Conservation (phyloP, 2,888 invertebrate species). For the Melanophora roralis region DNA sequence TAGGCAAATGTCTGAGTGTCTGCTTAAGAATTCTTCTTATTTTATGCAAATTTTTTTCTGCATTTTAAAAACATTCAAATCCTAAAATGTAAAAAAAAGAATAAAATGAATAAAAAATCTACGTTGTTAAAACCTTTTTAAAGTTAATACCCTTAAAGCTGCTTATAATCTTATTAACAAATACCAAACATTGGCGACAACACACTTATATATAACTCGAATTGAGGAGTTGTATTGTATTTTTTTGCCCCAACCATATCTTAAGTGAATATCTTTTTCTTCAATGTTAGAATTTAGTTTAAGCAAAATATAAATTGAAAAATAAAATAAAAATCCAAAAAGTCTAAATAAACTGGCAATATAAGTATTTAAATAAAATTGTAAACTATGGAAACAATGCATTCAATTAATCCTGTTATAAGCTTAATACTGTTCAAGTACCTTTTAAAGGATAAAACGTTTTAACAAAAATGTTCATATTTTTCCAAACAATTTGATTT, state of each 20-base stretch:
- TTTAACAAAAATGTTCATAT: conserved; percentile 40
- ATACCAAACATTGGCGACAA: conserved; percentile 50
- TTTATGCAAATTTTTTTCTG: conserved; percentile 47
- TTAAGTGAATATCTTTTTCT: conserved; percentile 8
- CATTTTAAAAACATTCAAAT: neutral
- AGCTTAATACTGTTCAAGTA: conserved; percentile 40
- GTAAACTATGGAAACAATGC: neutral
- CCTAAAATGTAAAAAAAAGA: conserved; percentile 5
- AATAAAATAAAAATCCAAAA: neutral
- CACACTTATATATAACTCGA: no score
- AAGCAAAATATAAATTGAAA: neutral
- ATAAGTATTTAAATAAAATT: neutral
- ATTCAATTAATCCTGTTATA: conserved; percentile 56
- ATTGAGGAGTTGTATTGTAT: neutral
- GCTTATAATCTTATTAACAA: conserved; percentile 57
- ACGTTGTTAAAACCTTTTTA: conserved; percentile 37
- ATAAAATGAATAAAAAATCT: conserved; percentile 3
- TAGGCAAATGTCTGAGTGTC: neutral
- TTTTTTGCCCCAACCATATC: neutral
- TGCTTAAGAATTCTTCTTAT: neutral
- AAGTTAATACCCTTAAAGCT: conserved; percentile 51
- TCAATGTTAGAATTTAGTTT: neutral
- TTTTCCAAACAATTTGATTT: conserved; percentile 47
- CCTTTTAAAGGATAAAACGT: conserved; percentile 52
- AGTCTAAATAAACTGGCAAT: neutral